Percentiles rank a stretch among this genome's conserved stretches.
These are phyloP conservation scores for Solenopsis fugax DNA, from an alignment of 1,140 invertebrate species.

Conservation along the genomic window DNA sequence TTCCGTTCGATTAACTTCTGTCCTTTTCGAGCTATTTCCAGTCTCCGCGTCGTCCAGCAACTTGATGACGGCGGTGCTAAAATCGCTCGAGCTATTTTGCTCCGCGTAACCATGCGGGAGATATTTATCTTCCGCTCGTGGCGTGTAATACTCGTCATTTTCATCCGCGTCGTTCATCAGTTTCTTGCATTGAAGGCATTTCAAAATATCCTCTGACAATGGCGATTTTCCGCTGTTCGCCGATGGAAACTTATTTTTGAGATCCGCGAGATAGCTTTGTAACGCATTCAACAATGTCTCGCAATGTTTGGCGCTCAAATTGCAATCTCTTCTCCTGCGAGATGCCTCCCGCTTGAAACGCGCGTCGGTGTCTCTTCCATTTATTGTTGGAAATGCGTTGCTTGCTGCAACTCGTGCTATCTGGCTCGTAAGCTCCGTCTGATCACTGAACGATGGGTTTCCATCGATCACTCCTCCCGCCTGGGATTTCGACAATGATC, in stretches of 20 bases:
- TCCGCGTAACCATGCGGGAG: background rate
- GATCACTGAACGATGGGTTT: background rate
- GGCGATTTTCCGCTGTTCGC: accelerated
- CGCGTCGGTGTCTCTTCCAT: background rate
- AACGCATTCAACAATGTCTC: constrained; percentile 30
- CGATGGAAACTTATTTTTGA: background rate
- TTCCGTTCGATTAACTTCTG: constrained; percentile 6
- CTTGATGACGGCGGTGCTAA: background rate
- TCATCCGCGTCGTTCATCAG: background rate
- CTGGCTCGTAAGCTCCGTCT: no score
- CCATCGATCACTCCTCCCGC: background rate
- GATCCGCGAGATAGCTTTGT: background rate
- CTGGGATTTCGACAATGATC: background rate
- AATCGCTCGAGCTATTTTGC: constrained; percentile 18
- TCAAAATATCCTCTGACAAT: constrained; percentile 23
- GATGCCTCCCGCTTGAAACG: constrained; percentile 22
- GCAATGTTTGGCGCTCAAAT: constrained; percentile 14
- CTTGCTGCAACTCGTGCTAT: background rate
- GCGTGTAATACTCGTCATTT: background rate
- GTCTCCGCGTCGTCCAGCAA: background rate
- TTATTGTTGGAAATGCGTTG: background rate
- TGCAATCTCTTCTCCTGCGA: constrained; percentile 24
- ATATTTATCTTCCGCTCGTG: background rate
- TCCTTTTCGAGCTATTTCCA: background rate
- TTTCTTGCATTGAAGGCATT: constrained; percentile 58